These are phyloP conservation scores for Leptinotarsa tumamoca DNA, from an alignment of 2,888 invertebrate genomes.

Conservation along the genomic window DNA sequence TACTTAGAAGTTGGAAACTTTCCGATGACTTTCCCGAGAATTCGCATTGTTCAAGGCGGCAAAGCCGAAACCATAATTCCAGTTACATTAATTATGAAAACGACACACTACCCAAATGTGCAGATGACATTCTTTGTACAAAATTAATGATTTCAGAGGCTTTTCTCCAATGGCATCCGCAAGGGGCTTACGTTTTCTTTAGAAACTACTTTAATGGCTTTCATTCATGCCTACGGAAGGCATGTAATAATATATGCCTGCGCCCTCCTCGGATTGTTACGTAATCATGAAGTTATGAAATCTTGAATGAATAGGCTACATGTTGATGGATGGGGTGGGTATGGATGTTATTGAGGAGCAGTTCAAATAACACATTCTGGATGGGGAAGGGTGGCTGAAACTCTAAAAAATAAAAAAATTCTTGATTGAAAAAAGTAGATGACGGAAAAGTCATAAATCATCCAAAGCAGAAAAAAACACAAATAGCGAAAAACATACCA, in stretches of 20 bases:
- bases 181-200: slow-evolving; percentile 41
- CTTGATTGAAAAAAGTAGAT: too few species aligned
- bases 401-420: too few species aligned
- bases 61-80: slow-evolving; percentile 57
- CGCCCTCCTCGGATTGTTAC: slow-evolving; percentile 11
- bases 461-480: too few species aligned
- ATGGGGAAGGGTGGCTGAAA: neutral
- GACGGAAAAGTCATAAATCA: too few species aligned
- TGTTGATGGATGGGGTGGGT: slow-evolving; percentile 12
- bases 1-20: slow-evolving; percentile 56
- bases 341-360: neutral
- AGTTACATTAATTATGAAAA: slow-evolving; percentile 62
- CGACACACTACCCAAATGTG: slow-evolving; percentile 62
- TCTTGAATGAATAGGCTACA: slow-evolving; percentile 21
- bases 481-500: too few species aligned
- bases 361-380: neutral
- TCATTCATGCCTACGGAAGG: slow-evolving; percentile 18
- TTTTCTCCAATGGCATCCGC: slow-evolving; percentile 23
- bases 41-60: slow-evolving; percentile 57
- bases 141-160: slow-evolving; percentile 61
- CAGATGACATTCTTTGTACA: slow-evolving; percentile 62
- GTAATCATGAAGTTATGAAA: slow-evolving; percentile 22
- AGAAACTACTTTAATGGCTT: slow-evolving; percentile 46
- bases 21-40: slow-evolving; percentile 57
- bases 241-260: slow-evolving; percentile 23